Conservation (phyloP, 2,888 invertebrate genomes). For the Clistopyga incitator region DNA sequence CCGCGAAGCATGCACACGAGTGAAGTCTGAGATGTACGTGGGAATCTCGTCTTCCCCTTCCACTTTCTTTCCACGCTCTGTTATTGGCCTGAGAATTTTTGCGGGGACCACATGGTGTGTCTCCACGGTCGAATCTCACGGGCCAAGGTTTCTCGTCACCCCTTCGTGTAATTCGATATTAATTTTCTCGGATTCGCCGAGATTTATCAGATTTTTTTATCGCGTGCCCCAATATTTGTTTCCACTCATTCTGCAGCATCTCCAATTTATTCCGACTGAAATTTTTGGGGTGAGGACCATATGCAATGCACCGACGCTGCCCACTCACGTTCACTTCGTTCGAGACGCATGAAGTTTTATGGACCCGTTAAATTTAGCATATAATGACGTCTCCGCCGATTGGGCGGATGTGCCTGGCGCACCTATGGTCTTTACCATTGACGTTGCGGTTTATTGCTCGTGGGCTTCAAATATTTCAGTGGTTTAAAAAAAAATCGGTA, state of each 20-base stretch:
- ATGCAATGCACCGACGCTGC: constrained; percentile 5
- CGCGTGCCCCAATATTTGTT: not conserved
- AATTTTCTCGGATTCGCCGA: constrained; percentile 58
- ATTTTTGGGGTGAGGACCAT: not conserved
- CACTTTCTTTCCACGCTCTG: not conserved
- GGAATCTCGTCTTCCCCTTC: constrained; percentile 66
- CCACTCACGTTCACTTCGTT: constrained; percentile 15
- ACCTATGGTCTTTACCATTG: constrained; percentile 69
- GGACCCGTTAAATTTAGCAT: constrained; percentile 77
- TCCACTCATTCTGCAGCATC: not conserved
- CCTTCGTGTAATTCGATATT: constrained; percentile 65
- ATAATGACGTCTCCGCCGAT: constrained; percentile 78
- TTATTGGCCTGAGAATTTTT: constrained; percentile 65
- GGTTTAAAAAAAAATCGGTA: no score
- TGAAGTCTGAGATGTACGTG: constrained; percentile 75
- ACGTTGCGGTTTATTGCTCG: constrained; percentile 45
- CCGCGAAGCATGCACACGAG: constrained; percentile 58
- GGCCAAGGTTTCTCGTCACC: constrained; percentile 55
- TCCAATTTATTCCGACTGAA: not conserved
- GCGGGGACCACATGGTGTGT: constrained; percentile 51
- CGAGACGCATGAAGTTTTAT: constrained; percentile 77
- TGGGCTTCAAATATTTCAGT: no score
- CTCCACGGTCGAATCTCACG: constrained; percentile 43
- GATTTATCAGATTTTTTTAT: constrained; percentile 31
- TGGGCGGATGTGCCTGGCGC: constrained; percentile 78